phyloP scores from a whole-genome alignment of 2,888 invertebrate species.

The Phengaris alcon region DNA sequence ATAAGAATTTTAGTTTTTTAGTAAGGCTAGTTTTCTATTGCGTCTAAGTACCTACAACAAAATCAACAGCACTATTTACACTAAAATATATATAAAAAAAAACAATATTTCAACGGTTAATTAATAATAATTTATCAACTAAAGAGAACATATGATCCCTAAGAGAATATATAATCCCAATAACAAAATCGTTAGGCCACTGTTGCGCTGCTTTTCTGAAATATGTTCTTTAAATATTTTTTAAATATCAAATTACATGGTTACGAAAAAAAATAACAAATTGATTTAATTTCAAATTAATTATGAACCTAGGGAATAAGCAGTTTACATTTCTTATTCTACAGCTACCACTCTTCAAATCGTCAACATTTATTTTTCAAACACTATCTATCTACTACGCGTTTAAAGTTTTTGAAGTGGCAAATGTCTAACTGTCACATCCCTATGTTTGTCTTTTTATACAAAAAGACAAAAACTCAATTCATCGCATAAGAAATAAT shows the following conservation, averaged over 20 bases:
- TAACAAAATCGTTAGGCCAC: neutral
- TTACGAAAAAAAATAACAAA: neutral
- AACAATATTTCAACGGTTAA: neutral
- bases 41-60: conserved; percentile 2
- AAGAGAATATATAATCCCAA: neutral
- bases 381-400: conserved; percentile 4
- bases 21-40: neutral
- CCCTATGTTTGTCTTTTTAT: neutral
- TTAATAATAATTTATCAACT: neutral
- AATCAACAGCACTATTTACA: conserved; percentile 2
- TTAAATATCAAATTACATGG: neutral
- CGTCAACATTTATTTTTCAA: neutral
- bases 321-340: neutral
- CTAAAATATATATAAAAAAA: neutral
- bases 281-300: neutral
- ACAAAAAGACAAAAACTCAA: neutral
- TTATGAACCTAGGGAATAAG: neutral
- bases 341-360: neutral
- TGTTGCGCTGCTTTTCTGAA: conserved; percentile 2
- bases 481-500: neutral
- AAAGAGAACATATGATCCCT: neutral
- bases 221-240: neutral
- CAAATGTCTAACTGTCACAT: neutral
- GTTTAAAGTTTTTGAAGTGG: neutral
- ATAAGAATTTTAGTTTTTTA: no score